These are phyloP conservation scores for Listronotus bonariensis DNA, from an alignment of 1,140 invertebrate species.

Conservation along the genomic window DNA sequence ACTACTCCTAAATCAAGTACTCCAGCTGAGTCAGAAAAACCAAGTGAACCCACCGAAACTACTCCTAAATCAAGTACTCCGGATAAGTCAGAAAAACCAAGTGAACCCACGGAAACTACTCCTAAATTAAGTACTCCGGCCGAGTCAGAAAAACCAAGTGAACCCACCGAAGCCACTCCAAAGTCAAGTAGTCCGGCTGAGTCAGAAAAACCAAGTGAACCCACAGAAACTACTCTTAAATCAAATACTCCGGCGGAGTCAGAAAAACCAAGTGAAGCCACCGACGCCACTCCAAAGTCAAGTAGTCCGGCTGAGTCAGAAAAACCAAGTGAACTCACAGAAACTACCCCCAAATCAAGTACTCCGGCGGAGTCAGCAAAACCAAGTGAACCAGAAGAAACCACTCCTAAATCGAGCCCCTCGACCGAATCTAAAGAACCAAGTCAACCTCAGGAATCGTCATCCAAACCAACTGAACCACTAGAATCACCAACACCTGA, in stretches of 20 bases:
- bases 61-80: neutral
- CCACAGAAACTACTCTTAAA: conserved; percentile 15
- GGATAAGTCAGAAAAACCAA: neutral
- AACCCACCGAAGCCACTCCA: neutral
- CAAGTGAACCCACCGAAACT: neutral
- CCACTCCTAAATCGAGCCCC: neutral
- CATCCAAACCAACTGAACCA: neutral
- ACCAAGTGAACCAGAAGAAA: neutral
- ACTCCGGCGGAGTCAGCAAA: conserved; percentile 1
- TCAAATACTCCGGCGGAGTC: neutral
- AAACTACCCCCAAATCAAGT: neutral
- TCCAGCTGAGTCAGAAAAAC: neutral
- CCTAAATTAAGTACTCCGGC: conserved; percentile 3
- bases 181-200: conserved; percentile 2
- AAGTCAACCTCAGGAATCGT: conserved; percentile 14
- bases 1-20: neutral
- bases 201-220: conserved; percentile 4
- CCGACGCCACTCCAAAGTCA: conserved; percentile 3
- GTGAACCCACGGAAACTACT: neutral
- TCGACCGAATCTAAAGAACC: neutral
- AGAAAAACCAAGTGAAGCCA: neutral
- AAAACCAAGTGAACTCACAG: conserved; percentile 14
- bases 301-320: neutral
- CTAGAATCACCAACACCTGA: neutral
- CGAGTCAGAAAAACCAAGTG: neutral